Evolutionary conservation across 1,140 invertebrate species (phyloP), one percentile per base, ranked within the genome.

Genomic region (Listronotus bonariensis): DNA sequence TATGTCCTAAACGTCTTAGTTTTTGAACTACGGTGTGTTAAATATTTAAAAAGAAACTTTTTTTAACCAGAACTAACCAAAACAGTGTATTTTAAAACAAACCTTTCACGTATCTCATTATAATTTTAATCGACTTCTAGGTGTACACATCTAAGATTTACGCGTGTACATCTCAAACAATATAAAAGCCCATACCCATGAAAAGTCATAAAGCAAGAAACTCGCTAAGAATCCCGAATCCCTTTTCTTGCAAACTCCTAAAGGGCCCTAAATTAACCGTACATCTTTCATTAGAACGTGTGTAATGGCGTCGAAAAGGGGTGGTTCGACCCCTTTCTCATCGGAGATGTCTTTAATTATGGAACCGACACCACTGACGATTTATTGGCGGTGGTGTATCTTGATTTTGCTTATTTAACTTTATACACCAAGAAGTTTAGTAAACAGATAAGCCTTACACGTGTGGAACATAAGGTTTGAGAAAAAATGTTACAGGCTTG

Each of bases 281-380:
- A 65, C 63, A 65, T 65, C 63, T 57, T 65, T 65, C 63, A 65
- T 65, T 65, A 65, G 63, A 65, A 65, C 55, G 63, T 65, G 63
- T 65, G 63, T 65, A 58, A 63, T 59, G 55, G 63, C 54, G 63
- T 59, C 63, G 54, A 63, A 63, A 45, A 63, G 61, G 51, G 61
- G 52, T 54, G 61, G 61, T n/a, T 32, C 38, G 32, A 56, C 54
- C 63, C 63, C 61, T 65, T 58, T 58, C 46, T 46, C 36, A 15
- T 7, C 6, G 34, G 40, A 52, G 20, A 40, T 53, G 55, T 65
- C 63, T 65, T 65, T 65, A 65, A 65, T 65, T 65, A 65, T 65
- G 63, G 63, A 57, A 65, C 61, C 61, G 61, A 63, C 61, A 65
- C 63, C 63, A 55, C 55, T 58, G 34, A 53, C 54, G 63, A 65